phyloP scores from a whole-genome alignment of 1,140 invertebrate species.

The Heliconius melpomene region DNA sequence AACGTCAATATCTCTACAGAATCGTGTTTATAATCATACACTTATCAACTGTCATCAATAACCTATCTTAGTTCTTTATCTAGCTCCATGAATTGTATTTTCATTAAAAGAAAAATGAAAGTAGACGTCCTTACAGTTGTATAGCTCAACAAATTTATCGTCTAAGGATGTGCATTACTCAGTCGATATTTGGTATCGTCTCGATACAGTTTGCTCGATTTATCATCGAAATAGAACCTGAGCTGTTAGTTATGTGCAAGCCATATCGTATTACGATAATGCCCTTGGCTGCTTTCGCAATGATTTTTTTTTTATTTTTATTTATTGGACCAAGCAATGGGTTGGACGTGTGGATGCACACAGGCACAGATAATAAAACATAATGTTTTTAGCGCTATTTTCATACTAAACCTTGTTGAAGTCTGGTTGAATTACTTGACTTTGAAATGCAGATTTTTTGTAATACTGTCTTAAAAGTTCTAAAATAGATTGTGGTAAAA shows the following conservation, averaged over 20 bases:
- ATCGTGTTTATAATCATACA: too few relatives aligned
- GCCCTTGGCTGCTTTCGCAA: conserved; percentile 43
- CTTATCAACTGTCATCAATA: too few relatives aligned
- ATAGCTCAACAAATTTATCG: conserved; percentile 44
- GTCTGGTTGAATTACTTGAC: background rate
- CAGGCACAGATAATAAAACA: conserved; percentile 15
- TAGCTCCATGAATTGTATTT: conserved; percentile 3
- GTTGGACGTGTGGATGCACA: conserved; percentile 13
- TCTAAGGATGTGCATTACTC: conserved; percentile 49
- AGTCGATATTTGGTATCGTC: conserved; percentile 60
- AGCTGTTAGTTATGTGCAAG: conserved; percentile 56
- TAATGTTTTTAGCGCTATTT: conserved; percentile 8
- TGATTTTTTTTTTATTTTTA: conserved; percentile 48
- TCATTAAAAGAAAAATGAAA: conserved; percentile 2
- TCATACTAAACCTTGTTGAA: background rate
- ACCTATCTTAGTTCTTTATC: background rate
- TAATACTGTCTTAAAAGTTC: background rate
- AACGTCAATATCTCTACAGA: too few relatives aligned
- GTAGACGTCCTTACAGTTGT: conserved; percentile 37
- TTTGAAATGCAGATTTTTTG: conserved; percentile 9
- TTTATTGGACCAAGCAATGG: conserved; percentile 42
- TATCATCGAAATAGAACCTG: conserved; percentile 54
- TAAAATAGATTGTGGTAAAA: conserved; percentile 6
- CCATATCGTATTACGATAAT: conserved; percentile 61
- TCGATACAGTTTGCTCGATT: conserved; percentile 54